phyloP scores from a whole-genome alignment of 2,797 vertebrate species.

The Hoplostethus atlanticus region DNA sequence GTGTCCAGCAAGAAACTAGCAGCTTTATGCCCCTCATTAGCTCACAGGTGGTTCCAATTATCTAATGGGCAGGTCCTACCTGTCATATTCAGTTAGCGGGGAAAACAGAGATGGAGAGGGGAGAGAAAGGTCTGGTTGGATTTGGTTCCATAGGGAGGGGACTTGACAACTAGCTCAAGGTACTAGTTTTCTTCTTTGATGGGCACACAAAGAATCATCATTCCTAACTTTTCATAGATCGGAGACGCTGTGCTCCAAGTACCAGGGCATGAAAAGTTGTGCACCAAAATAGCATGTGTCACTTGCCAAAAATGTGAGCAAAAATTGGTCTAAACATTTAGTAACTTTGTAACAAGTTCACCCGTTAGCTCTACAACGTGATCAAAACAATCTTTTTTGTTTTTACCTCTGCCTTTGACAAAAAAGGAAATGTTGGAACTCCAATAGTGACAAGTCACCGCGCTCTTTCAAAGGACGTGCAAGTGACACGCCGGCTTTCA shows the following conservation, averaged over 20 bases:
- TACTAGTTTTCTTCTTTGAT: conserved; percentile 10
- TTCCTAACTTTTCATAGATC: neutral
- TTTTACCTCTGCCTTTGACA: conserved; percentile 28
- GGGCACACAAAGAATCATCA: conserved; percentile 4
- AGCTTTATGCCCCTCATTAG: too few species aligned
- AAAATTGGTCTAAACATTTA: neutral
- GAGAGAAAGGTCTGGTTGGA: neutral
- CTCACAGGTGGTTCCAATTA: too few species aligned
- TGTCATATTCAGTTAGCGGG: too few species aligned
- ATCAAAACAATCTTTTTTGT: neutral
- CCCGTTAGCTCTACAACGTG: neutral
- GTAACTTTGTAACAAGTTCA: conserved; percentile 17
- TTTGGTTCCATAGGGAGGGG: neutral
- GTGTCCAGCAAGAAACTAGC: too few species aligned
- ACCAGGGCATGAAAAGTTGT: neutral
- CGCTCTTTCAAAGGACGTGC: neutral
- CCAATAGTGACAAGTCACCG: conserved; percentile 12
- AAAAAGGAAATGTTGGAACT: conserved; percentile 16
- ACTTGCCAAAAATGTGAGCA: neutral
- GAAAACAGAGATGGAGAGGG: too few species aligned
- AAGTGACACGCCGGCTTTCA: conserved; percentile 12
- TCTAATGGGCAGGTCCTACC: too few species aligned
- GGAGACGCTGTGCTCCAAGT: neutral
- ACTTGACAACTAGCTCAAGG: neutral
- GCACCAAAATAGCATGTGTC: neutral